Base-by-base conservation (phyloP, 35 echinoderm and acorn worm species). In the Ophioderma brevispina region DNA sequence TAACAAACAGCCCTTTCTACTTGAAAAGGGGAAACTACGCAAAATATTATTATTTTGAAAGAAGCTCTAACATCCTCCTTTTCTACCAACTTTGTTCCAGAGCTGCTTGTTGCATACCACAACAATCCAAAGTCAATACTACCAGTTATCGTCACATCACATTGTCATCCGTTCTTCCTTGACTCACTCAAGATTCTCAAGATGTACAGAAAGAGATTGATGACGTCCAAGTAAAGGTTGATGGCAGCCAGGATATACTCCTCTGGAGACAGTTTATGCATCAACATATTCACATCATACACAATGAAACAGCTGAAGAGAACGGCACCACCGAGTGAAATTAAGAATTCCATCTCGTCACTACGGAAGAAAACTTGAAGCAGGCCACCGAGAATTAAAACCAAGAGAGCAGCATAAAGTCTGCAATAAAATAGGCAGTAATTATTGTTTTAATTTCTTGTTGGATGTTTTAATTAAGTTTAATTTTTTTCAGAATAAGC, bases 191-290 rank as follows among this genome's bases (percentile, higher is more conserved):
- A 91, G 36, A 99, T 95, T 41, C 97, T 80, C 0, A 99, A 91
- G 8, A 99, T 95, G 82, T 99, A 91, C n/a, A 99, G 55, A 70
- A 99, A 99, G 19, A 99, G 91, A 49, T 99, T 99, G 78, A 99
- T 91, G 33, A 99, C 87, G 55, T 99, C 97, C 50, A 99, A 42
- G 76, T 99, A 99, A 0, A 99, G 88, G 43, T 95, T 99, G 91
- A 99, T 99, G 36, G 92, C 87, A 55, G 97, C 97, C 35, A 93
- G 40, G 52, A 99, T 95, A 85, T 99, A 99, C 55, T 99, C 97
- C 49, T 99, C 97, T 18, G 97, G 93, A 0, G 97, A 99, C 5
- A 99, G 39, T 77, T 99, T 99, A 59, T 99, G 97, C 97, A 99
- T 99, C 37, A 99, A 76, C 59, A 99, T 83, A 75, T 94, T 90